Percentiles rank a stretch among this genome's conserved stretches.
Conservation (phyloP, 1,140 invertebrate species). For the Popillia japonica region DNA sequence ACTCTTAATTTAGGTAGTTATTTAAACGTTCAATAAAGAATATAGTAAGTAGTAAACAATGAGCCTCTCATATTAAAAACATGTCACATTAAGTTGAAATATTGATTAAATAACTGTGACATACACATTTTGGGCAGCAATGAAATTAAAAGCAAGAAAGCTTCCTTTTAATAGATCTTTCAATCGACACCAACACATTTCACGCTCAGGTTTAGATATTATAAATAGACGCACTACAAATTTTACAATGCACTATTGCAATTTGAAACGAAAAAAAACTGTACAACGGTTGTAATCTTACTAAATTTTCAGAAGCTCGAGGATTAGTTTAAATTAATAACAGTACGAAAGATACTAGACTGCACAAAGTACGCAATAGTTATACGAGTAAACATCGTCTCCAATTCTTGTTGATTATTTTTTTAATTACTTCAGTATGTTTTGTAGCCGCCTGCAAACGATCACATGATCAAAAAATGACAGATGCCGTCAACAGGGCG, state of each 20-base stretch:
- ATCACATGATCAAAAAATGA: conserved; percentile 31
- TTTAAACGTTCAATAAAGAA: too few species aligned
- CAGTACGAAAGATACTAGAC: neutral
- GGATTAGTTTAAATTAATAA: conserved; percentile 11
- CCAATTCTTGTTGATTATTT: conserved; percentile 21
- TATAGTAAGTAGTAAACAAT: neutral
- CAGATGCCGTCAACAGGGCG: conserved; percentile 18
- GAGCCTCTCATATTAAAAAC: neutral
- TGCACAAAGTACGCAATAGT: conserved; percentile 2
- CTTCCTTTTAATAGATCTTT: neutral
- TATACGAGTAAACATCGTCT: conserved; percentile 24
- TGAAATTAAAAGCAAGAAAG: neutral
- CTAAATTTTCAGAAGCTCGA: neutral
- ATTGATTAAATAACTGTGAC: conserved; percentile 30
- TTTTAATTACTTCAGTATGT: conserved; percentile 31
- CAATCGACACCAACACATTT: conserved; percentile 6
- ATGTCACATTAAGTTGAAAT: conserved; percentile 22
- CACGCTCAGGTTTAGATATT: neutral
- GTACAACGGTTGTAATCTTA: neutral
- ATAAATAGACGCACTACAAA: neutral
- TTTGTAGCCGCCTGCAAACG: conserved; percentile 25
- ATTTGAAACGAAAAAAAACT: neutral
- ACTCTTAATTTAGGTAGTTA: too few species aligned
- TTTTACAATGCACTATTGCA: neutral
- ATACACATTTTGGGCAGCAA: neutral